Evolutionary conservation across 2,113 vertebrate species (phyloP).

Genomic region (Gambusia holbrooki): DNA sequence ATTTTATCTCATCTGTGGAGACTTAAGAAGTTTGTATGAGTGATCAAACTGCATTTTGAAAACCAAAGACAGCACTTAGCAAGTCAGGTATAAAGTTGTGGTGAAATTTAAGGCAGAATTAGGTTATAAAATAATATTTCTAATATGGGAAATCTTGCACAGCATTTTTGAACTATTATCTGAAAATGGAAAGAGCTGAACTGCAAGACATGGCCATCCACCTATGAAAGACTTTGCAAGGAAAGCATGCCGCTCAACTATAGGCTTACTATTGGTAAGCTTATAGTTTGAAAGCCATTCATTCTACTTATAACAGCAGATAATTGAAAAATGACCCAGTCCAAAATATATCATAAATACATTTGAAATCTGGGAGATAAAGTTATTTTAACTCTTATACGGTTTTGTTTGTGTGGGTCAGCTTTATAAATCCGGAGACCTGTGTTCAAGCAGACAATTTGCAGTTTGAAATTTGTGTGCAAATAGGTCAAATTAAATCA

Average conservation of each 20-base stretch:
- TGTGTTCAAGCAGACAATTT: slow-evolving; percentile 20
- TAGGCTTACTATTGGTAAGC: too few relatives aligned
- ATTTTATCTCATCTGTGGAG: not conserved
- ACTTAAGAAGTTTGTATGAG: not conserved
- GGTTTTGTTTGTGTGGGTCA: slow-evolving; percentile 15
- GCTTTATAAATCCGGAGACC: slow-evolving; percentile 21
- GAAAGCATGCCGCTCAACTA: too few relatives aligned
- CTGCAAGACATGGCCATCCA: not conserved
- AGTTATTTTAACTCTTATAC: not conserved
- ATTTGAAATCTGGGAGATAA: not conserved
- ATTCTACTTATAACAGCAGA: not conserved
- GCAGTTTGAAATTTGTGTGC: slow-evolving; percentile 34
- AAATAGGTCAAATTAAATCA: slow-evolving; percentile 35
- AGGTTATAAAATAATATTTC: not conserved
- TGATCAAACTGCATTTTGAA: not conserved
- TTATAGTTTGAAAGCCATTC: not conserved
- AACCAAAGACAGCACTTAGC: not conserved
- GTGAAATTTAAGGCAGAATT: too few relatives aligned
- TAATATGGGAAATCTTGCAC: not conserved
- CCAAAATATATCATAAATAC: slow-evolving; percentile 22
- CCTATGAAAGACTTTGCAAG: too few relatives aligned
- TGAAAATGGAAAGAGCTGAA: not conserved
- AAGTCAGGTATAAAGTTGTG: not conserved
- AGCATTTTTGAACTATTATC: not conserved
- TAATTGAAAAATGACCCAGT: slow-evolving; percentile 14